Evolutionary conservation across 1,140 invertebrate genomes (phyloP), one percentile per base, ranked within the genome.

Genomic region (Ctenoplectra terminalis): DNA sequence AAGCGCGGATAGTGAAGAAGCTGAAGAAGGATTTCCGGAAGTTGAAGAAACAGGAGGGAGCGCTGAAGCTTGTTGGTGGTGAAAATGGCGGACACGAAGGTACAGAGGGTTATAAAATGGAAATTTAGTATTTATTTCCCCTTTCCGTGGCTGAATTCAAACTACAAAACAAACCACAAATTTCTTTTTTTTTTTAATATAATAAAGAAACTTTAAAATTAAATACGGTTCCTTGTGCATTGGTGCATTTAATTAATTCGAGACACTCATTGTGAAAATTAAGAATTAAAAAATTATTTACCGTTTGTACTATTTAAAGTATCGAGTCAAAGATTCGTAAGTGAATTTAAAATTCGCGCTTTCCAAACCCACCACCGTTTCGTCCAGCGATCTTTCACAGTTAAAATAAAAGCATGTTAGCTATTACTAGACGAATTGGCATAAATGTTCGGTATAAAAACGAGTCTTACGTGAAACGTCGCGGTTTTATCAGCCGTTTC

Each of bases 21-120:
- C 91, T 95, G 58, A 96, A 96, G 83, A 94, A 95, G 85, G 91
- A 94, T 75, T 91, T 94, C 48, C 91, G 91, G 58, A 92, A 90
- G 46, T 90, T 96, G 73, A 96, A 96, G 87, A 95, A 96, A 90
- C 94, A 95, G 76, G 96, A 97, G 75, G 96, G 96, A n/a, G 95
- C 95, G 75, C 88, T 97, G 23, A 95, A 95, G 83, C 92, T 97
- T 1, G 93, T 96, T 8, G 96, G 96, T 29, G 96, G 96, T 1
- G 82, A 83, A 11, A 54, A 71, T 20, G 90, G 94, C 6, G 95
- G 92, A 20, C 94, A 95, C 87, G 96, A 97, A 96, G 96, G 96
- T 97, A 94, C 74, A 15, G 9, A 15, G 34, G 5, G 26, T 34
- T 34, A n/a, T 48, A 26, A 52, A 17, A 4, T 63, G 31, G 23